A percentile compares a stretch with the other conserved stretches of the same genome.
Evolutionary conservation across 2,888 invertebrate species (phyloP).

Genomic region (Polydrusus cervinus): DNA sequence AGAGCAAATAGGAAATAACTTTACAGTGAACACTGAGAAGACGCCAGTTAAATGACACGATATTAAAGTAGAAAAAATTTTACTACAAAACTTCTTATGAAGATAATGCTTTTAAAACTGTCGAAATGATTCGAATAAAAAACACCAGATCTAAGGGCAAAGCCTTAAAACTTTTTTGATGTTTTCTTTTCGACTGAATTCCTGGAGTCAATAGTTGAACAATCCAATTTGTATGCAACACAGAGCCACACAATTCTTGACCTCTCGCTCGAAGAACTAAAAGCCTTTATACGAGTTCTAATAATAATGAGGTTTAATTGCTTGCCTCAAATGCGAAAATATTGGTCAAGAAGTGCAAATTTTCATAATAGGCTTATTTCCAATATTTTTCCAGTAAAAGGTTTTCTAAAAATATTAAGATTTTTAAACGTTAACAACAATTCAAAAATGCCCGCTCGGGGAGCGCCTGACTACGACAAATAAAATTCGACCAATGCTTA

Average conservation of each 20-base stretch:
- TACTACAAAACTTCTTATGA: background rate
- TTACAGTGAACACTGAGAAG: background rate
- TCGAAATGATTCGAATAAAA: background rate
- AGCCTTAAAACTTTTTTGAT: conserved; percentile 2
- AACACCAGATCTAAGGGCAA: background rate
- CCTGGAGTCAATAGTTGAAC: conserved; percentile 5
- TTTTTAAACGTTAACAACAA: conserved; percentile 55
- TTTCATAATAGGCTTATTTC: conserved; percentile 21
- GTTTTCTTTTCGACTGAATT: conserved; percentile 2
- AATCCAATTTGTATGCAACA: conserved; percentile 22
- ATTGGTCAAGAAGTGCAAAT: conserved; percentile 24
- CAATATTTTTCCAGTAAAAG: conserved; percentile 17
- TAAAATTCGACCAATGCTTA: conserved; percentile 55
- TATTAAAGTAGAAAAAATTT: conserved; percentile 7
- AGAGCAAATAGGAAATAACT: background rate
- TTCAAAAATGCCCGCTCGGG: conserved; percentile 46
- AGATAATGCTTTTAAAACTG: background rate
- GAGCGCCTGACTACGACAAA: conserved; percentile 52
- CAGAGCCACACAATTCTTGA: conserved; percentile 21
- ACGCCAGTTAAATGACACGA: background rate
- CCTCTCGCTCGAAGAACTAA: conserved; percentile 26
- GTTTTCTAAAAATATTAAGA: conserved; percentile 55
- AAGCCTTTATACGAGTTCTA: conserved; percentile 30
- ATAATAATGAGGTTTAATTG: conserved; percentile 27
- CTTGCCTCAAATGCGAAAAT: conserved; percentile 14